A percentile compares a stretch with the other conserved stretches of the same genome.
These are phyloP conservation scores for Sander vitreus DNA, from an alignment of 2,113 vertebrate genomes.

Conservation along the genomic window DNA sequence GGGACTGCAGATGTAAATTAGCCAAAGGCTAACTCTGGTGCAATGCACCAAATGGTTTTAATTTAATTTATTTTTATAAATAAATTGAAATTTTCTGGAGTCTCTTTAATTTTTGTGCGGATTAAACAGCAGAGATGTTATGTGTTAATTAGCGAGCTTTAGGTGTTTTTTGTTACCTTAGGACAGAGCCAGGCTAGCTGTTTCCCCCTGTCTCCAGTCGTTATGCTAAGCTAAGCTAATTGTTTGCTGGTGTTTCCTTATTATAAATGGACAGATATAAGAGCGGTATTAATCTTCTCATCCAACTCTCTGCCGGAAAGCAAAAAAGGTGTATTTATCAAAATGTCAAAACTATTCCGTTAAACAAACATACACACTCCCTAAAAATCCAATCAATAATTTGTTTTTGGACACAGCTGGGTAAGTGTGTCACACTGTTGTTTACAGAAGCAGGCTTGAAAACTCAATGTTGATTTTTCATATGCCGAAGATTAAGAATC, in stretches of 20 bases:
- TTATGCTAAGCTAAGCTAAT: slow-evolving; percentile 5
- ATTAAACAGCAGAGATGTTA: background rate
- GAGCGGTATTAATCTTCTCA: background rate
- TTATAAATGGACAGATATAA: background rate
- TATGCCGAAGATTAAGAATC: slow-evolving; percentile 6
- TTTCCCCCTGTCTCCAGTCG: background rate
- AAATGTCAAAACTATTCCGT: background rate
- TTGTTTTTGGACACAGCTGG: slow-evolving; percentile 6
- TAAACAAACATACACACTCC: background rate
- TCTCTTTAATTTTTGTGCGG: background rate
- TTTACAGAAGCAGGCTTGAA: background rate
- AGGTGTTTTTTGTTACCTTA: background rate
- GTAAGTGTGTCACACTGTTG: background rate
- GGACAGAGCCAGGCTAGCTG: background rate
- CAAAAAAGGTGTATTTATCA: background rate
- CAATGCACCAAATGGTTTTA: too few species aligned
- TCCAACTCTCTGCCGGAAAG: background rate
- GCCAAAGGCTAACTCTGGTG: too few species aligned
- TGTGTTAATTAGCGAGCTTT: background rate
- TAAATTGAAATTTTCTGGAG: too few species aligned
- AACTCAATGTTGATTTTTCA: background rate
- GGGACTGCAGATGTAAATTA: too few species aligned
- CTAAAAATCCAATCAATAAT: background rate
- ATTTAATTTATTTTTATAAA: too few species aligned
- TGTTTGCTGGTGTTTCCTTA: background rate